Evolutionary conservation across 2,888 invertebrate species (phyloP), one percentile per base, ranked within the genome.

Genomic region (Cosmia trapezina): DNA sequence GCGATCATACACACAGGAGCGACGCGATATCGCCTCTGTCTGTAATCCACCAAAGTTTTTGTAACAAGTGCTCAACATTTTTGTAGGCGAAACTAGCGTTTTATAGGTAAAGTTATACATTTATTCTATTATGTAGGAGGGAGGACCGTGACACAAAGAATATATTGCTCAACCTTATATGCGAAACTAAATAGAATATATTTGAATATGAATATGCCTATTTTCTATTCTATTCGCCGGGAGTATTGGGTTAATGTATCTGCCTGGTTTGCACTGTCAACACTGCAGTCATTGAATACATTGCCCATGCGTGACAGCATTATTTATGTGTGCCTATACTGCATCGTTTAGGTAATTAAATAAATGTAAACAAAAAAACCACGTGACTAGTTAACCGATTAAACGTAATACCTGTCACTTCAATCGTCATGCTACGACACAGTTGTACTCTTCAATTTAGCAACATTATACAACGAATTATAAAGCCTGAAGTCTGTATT

Each of bases 141-240:
- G 70, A 70, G 66, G 64, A 78, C 60, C 73, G 73, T 72, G 84
- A 82, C 83, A 78, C 77, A 83, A 84, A 85, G 65, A 85, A 81
- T 78, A 81, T 81, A 85, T 83, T 80, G 75, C 79, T 76, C 73
- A 81, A 81, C 76, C 79, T 84, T n/a, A n/a, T n/a, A 81, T 78
- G 77, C 73, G 76, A 78, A 75, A 75, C 76, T 83, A 83, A 84
- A 81, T 81, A 86, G 86, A 86, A 84, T 86, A 86, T 83, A 86
- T 86, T 86, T 84, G 86, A 86, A 86, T 86, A 86, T 86, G 83
- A 86, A 84, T 83, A 84, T 83, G 83, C 60, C 74, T 73, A 69
- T 79, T 81, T 83, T 81, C 84, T 76, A 76, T 86, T 84, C 73
- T 77, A 75, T 77, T 80, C 76, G 70, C 62, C 60, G 71, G 59